Base-by-base conservation (phyloP, 2,797 vertebrate species). In the Cryptoprocta ferox region DNA sequence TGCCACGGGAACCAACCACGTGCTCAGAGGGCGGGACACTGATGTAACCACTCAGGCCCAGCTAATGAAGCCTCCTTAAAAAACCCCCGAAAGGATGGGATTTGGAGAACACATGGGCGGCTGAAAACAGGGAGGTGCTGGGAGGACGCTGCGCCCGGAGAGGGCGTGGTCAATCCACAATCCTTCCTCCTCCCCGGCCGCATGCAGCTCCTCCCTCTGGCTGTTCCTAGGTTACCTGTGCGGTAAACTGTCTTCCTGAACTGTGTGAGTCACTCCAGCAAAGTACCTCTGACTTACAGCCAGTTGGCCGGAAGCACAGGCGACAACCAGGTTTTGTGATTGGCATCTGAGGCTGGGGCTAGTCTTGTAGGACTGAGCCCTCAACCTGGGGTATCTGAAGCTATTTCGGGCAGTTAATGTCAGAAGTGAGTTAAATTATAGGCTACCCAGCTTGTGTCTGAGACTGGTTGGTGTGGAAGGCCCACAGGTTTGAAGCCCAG, bases 61-160 rank as follows among this genome's bases (percentile, higher is more conserved):
- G 16, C 53, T 65, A 26, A 65, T 18, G 50, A 78, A 35, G 30
- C 24, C 26, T 61, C 71, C 50, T 32, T 32, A 37, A 73, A 81
- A 71, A 82, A 28, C 2, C 42, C 42, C 42, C 61, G 9, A 21
- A 50, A 75, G 19, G 6, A 59, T 4, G 4, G 12, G 21, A 11
- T 59, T 30, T 30, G 56, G 14, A 71, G 19, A 56, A 37, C 26
- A 21, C 48, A 42, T 37, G 42, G 78, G 28, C 53, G 50, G 81
- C 37, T 16, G 73, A 82, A 39, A 42, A 65, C 42, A 39, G 0
- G 59, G 19, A 42, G 35, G 39, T 30, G n/a, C 14, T 24, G 28
- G 39, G 80, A n/a, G 3, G 39, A 37, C 5, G n/a, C 30, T 50
- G 14, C 0, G 9, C 39, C 28, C 0, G 0, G 48, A 26, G 24